Evolutionary conservation across 2,113 vertebrate species (phyloP), one percentile per base, ranked within the genome.

Genomic region (Columbina picui): DNA sequence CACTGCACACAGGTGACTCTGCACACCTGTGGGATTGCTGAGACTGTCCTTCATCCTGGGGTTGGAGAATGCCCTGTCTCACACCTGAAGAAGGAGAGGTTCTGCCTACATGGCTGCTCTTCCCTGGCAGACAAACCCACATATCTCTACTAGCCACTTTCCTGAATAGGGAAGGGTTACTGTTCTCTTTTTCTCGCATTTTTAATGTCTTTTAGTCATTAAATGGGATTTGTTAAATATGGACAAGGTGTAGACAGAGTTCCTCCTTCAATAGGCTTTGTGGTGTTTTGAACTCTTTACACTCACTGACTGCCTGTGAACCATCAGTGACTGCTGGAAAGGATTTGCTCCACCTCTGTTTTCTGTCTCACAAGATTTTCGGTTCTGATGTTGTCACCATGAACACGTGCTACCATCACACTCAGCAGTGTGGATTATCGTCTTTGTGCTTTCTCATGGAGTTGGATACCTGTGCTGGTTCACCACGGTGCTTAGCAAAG

Each of bases 1-100:
- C 7, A 39, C 11, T 36, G 43, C 29, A 77, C 10, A 47, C 0
- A 0, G 3, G 18, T n/a, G 23, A 4, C 16, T 15, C 3, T 3
- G 59, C 21, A 89, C 2, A 4, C 3, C 18, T 41, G 2, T 0
- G 1, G 25, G 11, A 4, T 0, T 79, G 19, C 41, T 90, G 65
- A 83, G 70, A 15, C 8, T 63, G 20, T n/a, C 21, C 30, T 65
- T 61, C 19, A 53, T 32, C 32, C 47, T 39, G 4, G 25, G 20
- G 9, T 63, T 17, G 17, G 11, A 76, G 22, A 80, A 3, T 3
- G n/a, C 38, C 26, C 36, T 38, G 55, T 29, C 38, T 29, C 27
- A 27, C 25, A 71, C 11, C 9, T 41, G 32, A 83, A 75, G 29
- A 85, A 87, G 39, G 7, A 5, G 12, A 89, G 13, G 5, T 80